Base-by-base conservation (phyloP, 2,888 invertebrate genomes). In the Calephelis perditalis region DNA sequence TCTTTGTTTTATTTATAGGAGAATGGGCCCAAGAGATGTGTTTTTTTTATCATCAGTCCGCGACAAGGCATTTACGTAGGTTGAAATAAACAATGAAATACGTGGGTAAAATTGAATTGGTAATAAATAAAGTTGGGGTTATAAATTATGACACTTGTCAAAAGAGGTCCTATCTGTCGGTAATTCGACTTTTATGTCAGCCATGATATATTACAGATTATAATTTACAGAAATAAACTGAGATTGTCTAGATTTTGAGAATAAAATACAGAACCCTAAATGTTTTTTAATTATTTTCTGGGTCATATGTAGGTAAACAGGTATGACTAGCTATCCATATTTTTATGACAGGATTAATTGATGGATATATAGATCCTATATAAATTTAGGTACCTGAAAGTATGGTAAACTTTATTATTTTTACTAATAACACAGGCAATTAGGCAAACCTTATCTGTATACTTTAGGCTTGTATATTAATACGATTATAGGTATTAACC, bases 1-100 rank as follows among this genome's bases (percentile, higher is more conserved):
- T 86, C 88, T 87, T 88, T 89, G 87, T 88, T 88, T 89, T 88
- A 88, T 89, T 89, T 87, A 90, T 73, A 76, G 76, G 77, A 79
- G 81, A 80, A 79, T 76, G 77, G 78, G 80, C 78, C 79, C 75
- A 72, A 71, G 79, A 79, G 80, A 78, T 82, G 78, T 78, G 69
- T 79, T 81, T 82, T 83, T 79, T 79, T 75, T 73, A 71, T 74
- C 71, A 70, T 73, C 71, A 73, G 71, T 71, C 69, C 72, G 74
- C 74, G 76, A 79, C 76, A 73, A 73, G 77, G 75, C 74, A 76
- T 77, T 75, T 74, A 72, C 69, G 70, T 66, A 68, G 68, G 70
- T 75, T 76, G 74, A 71, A 76, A 84, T 83, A 86, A 85, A 85
- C 84, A 88, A 82, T 80, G 76, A 72, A 72, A 64, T 79, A 79